These are phyloP conservation scores for Spodoptera litura DNA, from an alignment of 1,140 invertebrate species.

Conservation along the genomic window DNA sequence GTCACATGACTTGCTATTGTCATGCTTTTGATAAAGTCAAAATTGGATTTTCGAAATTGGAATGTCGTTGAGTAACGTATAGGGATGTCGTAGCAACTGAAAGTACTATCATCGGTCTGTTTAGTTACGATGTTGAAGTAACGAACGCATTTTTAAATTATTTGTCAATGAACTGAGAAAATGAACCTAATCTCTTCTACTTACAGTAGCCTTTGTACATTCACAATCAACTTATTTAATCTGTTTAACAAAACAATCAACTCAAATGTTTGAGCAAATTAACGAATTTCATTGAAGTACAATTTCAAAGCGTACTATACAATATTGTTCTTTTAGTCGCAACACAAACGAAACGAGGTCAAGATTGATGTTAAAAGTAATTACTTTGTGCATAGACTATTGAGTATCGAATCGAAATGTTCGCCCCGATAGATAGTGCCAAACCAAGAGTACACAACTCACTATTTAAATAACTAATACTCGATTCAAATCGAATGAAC, in stretches of 20 bases:
- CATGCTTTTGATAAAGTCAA: not conserved
- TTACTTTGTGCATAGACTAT: conserved; percentile 49
- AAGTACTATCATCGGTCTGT: not conserved
- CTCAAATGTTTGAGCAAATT: conserved; percentile 20
- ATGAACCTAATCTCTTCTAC: not conserved
- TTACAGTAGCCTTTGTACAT: not conserved
- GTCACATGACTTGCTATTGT: not conserved
- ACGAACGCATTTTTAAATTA: not conserved
- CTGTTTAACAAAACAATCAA: conserved; percentile 24
- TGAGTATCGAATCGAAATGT: conserved; percentile 41
- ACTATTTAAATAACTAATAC: conserved; percentile 15
- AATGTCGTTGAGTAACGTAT: not conserved
- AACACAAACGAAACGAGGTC: conserved; percentile 39
- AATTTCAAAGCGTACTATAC: conserved; percentile 19
- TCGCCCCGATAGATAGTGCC: conserved; percentile 11
- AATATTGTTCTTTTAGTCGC: conserved; percentile 39
- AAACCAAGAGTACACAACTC: conserved; percentile 26
- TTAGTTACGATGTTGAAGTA: no score
- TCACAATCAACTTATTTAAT: conserved; percentile 24
- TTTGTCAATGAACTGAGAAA: not conserved
- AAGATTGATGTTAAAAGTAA: conserved; percentile 53
- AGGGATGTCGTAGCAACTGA: no score
- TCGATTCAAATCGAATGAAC: conserved; percentile 10
- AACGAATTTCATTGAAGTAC: conserved; percentile 2
- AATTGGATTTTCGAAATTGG: not conserved